Evolutionary conservation across 2,888 invertebrate genomes (phyloP).

Genomic region (Diogma glabrata): DNA sequence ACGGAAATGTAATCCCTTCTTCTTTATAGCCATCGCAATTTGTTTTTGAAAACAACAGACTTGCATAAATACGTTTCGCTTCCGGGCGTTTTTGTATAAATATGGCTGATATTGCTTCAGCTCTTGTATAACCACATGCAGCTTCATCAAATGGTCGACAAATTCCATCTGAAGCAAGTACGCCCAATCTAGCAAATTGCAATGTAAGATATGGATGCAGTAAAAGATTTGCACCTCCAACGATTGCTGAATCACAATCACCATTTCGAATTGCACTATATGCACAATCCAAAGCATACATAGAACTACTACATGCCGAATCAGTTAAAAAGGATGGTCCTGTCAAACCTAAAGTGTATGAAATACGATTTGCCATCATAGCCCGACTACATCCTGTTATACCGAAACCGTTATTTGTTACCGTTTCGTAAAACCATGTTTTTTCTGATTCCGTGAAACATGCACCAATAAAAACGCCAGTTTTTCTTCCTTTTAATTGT

Average conservation of each 20-base stretch:
- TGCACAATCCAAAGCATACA: constrained; percentile 76
- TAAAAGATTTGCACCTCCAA: constrained; percentile 76
- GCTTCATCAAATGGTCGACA: constrained; percentile 85
- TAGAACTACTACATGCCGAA: constrained; percentile 90
- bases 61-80: constrained; percentile 56
- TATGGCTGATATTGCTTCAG: constrained; percentile 61
- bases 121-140: constrained; percentile 72
- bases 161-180: constrained; percentile 70
- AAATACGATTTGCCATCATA: constrained; percentile 85
- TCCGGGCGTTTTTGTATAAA: constrained; percentile 60
- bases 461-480: constrained; percentile 63
- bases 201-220: constrained; percentile 79
- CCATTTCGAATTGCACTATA: constrained; percentile 65
- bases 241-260: constrained; percentile 78
- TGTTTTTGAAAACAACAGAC: constrained; percentile 62
- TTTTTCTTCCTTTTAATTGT: constrained; percentile 49
- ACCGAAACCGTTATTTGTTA: constrained; percentile 40
- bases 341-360: constrained; percentile 75
- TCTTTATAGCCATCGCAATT: constrained; percentile 70
- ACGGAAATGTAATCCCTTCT: constrained; percentile 57
- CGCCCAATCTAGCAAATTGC: constrained; percentile 71
- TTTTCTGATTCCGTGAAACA: constrained; percentile 62
- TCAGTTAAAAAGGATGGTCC: constrained; percentile 85
- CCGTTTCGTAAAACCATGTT: constrained; percentile 55
- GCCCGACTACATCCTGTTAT: constrained; percentile 64